phyloP scores from a whole-genome alignment of 2,113 vertebrate species.

The Strix uralensis region DNA sequence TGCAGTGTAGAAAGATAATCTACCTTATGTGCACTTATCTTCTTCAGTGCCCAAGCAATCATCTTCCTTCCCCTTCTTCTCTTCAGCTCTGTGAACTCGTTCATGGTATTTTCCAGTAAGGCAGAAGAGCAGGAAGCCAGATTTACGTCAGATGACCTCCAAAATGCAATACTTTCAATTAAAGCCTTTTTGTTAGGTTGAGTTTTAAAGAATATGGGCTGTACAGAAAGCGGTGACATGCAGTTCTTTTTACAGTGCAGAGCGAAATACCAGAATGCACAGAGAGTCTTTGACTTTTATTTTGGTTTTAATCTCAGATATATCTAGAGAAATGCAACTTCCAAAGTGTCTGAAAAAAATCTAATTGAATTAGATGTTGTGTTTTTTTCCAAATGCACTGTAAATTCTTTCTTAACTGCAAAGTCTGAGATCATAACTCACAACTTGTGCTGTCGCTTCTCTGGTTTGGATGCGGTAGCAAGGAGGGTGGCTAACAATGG shows the following conservation, averaged over 20 bases:
- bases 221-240: neutral
- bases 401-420: neutral
- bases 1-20: constrained; percentile 19
- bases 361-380: neutral
- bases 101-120: neutral
- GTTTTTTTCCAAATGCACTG: neutral
- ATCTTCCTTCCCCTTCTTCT: neutral
- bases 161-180: constrained; percentile 37
- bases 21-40: constrained; percentile 31
- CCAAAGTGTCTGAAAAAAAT: neutral
- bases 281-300: neutral
- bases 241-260: neutral
- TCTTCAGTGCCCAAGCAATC: neutral
- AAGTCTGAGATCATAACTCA: neutral
- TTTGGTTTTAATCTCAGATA: neutral
- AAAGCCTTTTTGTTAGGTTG: neutral
- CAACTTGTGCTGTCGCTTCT: neutral
- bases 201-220: neutral
- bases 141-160: neutral
- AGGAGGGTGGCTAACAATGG: neutral
- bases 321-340: neutral
- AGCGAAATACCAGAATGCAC: neutral
- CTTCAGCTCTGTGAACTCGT: neutral
- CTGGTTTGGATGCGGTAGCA: neutral
- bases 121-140: neutral